Evolutionary conservation across 2,797 vertebrate genomes (phyloP).

Genomic region (Manis javanica): DNA sequence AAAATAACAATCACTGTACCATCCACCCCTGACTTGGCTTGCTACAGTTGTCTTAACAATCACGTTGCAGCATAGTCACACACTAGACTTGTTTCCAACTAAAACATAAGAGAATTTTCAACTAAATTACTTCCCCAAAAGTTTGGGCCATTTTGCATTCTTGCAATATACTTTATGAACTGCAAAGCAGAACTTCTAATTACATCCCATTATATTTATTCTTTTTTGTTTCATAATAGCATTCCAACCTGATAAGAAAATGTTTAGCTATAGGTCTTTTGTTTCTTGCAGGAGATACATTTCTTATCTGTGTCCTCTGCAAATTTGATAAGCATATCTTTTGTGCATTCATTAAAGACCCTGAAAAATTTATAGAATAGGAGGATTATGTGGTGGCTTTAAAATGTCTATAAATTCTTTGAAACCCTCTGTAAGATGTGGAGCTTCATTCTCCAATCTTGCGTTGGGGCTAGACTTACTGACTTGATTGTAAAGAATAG

Average conservation of each 20-base stretch:
- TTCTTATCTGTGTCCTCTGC: conserved; percentile 10
- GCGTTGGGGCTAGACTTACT: background rate
- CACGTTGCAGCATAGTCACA: background rate
- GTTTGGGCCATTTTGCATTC: background rate
- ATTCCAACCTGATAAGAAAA: conserved; percentile 49
- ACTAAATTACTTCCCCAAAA: background rate
- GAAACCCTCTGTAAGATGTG: background rate
- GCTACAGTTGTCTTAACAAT: background rate
- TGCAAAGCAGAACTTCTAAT: conserved; percentile 45
- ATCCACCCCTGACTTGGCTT: background rate
- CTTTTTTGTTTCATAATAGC: conserved; percentile 48
- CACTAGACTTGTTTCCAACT: background rate
- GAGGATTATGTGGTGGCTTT: background rate
- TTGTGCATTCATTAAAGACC: conserved; percentile 15
- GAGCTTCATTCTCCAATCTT: background rate
- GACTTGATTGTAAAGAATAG: background rate
- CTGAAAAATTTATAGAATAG: background rate
- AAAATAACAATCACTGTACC: background rate
- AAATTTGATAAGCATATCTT: conserved; percentile 45
- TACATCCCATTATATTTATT: conserved; percentile 20
- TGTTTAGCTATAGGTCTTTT: conserved; percentile 23
- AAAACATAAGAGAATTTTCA: background rate
- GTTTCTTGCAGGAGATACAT: background rate
- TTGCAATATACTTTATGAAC: background rate
- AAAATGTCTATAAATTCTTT: conserved; percentile 19